Evolutionary conservation across 2,797 vertebrate genomes (phyloP), one percentile per base, ranked within the genome.

Genomic region (Mormyrops boulengeri): DNA sequence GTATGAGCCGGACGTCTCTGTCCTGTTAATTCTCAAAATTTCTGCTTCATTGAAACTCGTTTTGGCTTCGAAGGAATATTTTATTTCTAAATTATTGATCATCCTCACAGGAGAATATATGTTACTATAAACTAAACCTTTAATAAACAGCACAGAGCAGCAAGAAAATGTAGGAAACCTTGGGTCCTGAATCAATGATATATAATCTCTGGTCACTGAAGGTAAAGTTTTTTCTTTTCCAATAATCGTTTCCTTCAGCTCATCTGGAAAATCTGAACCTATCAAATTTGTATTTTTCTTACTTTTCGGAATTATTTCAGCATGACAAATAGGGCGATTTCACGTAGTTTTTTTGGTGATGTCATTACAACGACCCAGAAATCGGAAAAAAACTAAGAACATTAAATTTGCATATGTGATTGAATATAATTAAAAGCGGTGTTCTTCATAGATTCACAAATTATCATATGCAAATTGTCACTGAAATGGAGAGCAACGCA

Each of bases 261-360:
- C 86, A 89, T 87, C 84, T 88, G 89, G 90, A 88, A 93, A 90
- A 90, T 90, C 88, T 90, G 88, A 57, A 85, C n/a, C 88, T 69
- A 22, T 85, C 80, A 60, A 89, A 57, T 82, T 57, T 41, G 66
- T 88, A 89, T 80, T 44, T 82, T 87, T 57, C 88, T 89, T 89
- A 88, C 66, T 85, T 34, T 86, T 62, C 50, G n/a, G 90, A 55
- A 92, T 92, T 90, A 91, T 88, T 92, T 85, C 91, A 92, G 44
- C 90, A 91, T 89, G 77, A 86, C 85, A 85, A 34, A 89, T 89
- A 60, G 53, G 53, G 17, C 55, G 6, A 90, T 89, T 77, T 26
- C 57, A 88, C 52, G 88, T 66, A 62, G 87, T 89, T 90, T 57
- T 57, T 89, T 89, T 82, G 69, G 90, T 91, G 91, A 91, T 90